Conservation (phyloP, 2,113 vertebrate genomes). For the Leuciscus idus region DNA sequence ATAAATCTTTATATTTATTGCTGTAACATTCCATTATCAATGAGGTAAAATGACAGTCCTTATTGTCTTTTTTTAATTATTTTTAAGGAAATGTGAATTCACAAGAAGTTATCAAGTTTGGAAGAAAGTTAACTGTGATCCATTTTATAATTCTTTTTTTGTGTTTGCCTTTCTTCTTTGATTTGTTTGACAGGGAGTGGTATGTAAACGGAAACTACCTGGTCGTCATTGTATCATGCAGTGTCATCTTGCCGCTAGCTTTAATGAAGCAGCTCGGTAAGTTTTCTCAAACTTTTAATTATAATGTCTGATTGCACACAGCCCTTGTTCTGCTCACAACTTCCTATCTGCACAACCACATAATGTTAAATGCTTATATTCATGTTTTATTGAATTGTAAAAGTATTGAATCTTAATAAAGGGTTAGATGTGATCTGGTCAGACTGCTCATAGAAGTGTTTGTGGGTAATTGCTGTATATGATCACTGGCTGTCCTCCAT, state of each 20-base stretch:
- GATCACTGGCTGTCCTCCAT: background rate
- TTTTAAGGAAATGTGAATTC: background rate
- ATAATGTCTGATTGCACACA: background rate
- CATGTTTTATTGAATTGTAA: background rate
- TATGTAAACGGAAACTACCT: constrained; percentile 88
- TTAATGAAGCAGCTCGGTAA: constrained; percentile 96
- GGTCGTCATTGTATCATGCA: constrained; percentile 85
- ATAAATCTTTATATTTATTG: background rate
- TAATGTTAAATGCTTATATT: background rate
- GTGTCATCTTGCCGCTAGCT: constrained; percentile 90
- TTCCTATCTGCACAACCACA: background rate
- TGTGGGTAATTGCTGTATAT: background rate
- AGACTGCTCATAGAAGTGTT: background rate
- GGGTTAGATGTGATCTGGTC: background rate
- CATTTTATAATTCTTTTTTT: background rate
- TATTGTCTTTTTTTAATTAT: background rate
- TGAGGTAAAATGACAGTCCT: background rate
- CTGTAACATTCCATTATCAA: background rate
- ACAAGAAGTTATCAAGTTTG: background rate
- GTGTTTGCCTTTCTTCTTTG: constrained; percentile 43
- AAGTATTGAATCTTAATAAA: background rate
- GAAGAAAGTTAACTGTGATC: background rate
- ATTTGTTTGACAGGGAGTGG: constrained; percentile 80
- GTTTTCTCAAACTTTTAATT: constrained; percentile 52
- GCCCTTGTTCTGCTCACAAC: constrained; percentile 1